Conservation (phyloP, 1,140 invertebrate species). For the Drosophila leontia region DNA sequence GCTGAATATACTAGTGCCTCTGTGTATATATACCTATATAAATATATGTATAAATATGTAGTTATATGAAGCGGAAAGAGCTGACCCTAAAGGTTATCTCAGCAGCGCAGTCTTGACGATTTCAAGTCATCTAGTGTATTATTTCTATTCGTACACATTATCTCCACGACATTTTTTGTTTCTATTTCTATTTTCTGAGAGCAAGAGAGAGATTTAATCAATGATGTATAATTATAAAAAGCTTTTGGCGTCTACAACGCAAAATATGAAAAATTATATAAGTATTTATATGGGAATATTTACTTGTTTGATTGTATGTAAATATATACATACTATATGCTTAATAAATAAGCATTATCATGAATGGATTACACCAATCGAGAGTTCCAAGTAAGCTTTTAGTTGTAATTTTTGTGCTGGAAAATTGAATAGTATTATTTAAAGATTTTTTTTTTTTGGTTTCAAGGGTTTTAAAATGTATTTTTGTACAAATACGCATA, state of each 20-base stretch:
- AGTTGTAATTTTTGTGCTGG: neutral
- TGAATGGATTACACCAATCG: neutral
- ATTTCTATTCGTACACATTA: slow-evolving; percentile 24
- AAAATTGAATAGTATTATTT: neutral
- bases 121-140: slow-evolving; percentile 22
- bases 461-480: neutral
- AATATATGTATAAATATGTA: neutral
- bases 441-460: neutral
- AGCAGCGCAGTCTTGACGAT: slow-evolving; percentile 34
- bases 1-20: neutral
- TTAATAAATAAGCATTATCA: slow-evolving; percentile 2
- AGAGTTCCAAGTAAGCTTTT: neutral
- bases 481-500: neutral
- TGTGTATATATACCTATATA: neutral
- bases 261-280: slow-evolving; percentile 8
- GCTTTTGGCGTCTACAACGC: slow-evolving; percentile 16
- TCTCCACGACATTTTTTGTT: slow-evolving; percentile 15
- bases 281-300: neutral
- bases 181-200: slow-evolving; percentile 2
- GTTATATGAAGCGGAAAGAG: slow-evolving; percentile 1
- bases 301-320: slow-evolving; percentile 5
- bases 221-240: slow-evolving; percentile 25
- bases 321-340: neutral
- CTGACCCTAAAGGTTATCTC: slow-evolving; percentile 41
- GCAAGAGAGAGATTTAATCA: neutral